These are phyloP conservation scores for Euphonia xanthogaster DNA, from an alignment of 2,797 vertebrate genomes.

Conservation along the genomic window DNA sequence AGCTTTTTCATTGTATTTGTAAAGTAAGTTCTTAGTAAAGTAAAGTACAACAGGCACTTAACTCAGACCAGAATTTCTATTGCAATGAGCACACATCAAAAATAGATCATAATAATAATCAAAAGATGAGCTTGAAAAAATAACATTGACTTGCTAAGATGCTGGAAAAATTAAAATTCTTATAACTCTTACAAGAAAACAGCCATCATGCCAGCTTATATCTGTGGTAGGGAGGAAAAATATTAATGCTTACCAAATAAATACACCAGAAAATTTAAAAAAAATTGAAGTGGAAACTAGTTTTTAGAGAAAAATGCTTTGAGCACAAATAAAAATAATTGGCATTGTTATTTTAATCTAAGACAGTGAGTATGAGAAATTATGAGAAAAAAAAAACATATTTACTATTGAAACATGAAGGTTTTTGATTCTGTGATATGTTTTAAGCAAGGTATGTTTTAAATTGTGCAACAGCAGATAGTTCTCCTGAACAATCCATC, in stretches of 20 bases:
- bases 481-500: neutral
- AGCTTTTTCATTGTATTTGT: neutral
- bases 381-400: neutral
- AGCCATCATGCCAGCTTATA: neutral
- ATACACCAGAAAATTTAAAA: neutral
- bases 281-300: no score
- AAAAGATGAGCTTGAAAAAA: neutral
- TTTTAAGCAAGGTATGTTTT: neutral
- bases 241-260: neutral
- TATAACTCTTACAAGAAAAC: neutral
- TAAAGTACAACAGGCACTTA: neutral
- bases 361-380: no score
- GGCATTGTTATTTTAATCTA: neutral
- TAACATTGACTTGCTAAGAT: neutral
- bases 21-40: neutral
- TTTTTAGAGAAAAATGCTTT: neutral
- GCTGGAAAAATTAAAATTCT: neutral
- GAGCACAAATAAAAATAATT: neutral
- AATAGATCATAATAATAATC: neutral
- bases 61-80: neutral
- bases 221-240: neutral
- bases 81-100: neutral
- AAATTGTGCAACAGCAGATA: neutral
- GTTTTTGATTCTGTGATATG: neutral
- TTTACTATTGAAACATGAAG: neutral